phyloP scores from a whole-genome alignment of 2,113 vertebrate genomes.

The Pedionomus torquatus region DNA sequence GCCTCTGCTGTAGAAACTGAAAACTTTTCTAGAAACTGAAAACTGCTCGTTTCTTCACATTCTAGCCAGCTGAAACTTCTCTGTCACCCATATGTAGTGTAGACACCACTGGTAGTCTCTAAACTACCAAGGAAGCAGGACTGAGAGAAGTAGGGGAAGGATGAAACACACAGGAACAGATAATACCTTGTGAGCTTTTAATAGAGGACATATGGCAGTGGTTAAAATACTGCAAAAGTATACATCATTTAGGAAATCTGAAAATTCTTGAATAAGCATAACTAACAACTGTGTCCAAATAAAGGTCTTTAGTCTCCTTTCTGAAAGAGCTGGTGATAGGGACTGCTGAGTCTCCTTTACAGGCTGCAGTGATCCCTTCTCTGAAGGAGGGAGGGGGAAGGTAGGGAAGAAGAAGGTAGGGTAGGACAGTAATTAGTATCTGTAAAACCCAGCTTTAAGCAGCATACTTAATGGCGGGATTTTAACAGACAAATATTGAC shows the following conservation, averaged over 20 bases:
- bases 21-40: no score
- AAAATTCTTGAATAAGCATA: not conserved
- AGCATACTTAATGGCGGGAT: not conserved
- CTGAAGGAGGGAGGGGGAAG: not conserved
- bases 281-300: not conserved
- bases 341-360: not conserved
- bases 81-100: not conserved
- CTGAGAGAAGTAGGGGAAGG: not conserved
- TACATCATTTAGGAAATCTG: not conserved
- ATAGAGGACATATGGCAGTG: not conserved
- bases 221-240: not conserved
- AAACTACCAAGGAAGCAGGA: not conserved
- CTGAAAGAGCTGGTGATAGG: not conserved
- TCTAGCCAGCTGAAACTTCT: not conserved
- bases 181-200: not conserved
- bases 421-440: not conserved
- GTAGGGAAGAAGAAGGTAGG: not conserved
- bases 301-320: not conserved
- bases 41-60: not conserved
- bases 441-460: not conserved
- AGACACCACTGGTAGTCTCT: no score
- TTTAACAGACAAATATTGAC: conserved; percentile 29
- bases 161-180: not conserved
- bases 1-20: no score
- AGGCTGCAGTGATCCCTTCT: not conserved